phyloP scores from a whole-genome alignment of 2,113 vertebrate genomes.

The Scomber japonicus region DNA sequence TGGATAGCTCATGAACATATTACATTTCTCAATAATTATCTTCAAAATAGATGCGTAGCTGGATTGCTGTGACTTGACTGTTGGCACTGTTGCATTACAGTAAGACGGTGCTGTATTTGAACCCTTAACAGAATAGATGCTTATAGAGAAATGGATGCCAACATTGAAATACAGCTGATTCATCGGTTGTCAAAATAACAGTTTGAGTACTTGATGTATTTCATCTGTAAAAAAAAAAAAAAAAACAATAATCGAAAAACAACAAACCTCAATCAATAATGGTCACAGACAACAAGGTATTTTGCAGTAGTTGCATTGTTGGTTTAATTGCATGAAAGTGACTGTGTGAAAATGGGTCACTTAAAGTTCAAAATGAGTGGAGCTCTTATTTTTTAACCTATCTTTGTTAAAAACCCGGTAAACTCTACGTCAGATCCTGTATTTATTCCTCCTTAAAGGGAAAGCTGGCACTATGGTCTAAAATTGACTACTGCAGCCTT shows the following conservation, averaged over 20 bases:
- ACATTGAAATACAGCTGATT: not conserved
- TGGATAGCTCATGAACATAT: no score
- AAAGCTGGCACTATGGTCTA: not conserved
- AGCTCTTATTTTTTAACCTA: conserved; percentile 15
- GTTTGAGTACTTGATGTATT: not conserved
- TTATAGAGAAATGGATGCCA: no score
- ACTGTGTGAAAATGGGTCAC: not conserved
- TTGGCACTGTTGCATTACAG: not conserved
- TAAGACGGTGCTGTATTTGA: not conserved
- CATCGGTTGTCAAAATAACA: not conserved
- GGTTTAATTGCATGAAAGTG: not conserved
- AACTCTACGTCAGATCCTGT: conserved; percentile 54
- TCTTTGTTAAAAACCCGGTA: conserved; percentile 42
- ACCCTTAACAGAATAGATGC: not conserved
- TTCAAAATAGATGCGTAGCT: no score
- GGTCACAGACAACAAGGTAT: no score
- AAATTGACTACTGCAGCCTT: not conserved
- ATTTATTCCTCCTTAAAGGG: not conserved
- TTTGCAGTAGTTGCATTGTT: no score
- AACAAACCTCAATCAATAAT: no score
- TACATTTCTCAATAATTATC: no score
- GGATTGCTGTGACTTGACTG: no score
- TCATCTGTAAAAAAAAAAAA: not conserved
- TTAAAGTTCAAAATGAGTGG: not conserved
- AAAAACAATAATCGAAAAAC: no score